Base-by-base conservation (phyloP, 2,113 vertebrate genomes). In the Aphelocoma coerulescens region DNA sequence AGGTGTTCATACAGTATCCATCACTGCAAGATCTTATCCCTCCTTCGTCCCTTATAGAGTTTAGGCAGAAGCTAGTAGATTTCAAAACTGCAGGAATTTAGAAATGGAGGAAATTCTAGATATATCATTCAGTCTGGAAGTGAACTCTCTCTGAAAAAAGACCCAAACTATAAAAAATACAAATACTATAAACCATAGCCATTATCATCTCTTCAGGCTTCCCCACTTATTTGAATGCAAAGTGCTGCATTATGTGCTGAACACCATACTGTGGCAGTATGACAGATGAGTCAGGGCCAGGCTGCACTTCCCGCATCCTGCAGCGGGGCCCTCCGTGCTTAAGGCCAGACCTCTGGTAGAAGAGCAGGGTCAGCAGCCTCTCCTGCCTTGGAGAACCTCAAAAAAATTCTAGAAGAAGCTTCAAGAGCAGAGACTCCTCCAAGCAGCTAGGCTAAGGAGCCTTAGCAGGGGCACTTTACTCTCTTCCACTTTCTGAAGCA, bases 301-400 rank as follows among this genome's bases (percentile, higher is more conserved):
- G 22, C 17, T 12, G 8, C 0, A 0, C 37, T 66, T 12, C 55
- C 19, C 2, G 9, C 15, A 22, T 16, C 16, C 39, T 68, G 39
- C 30, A 54, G 46, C 1, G 0, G 8, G n/a, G n/a, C 17, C 9
- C 41, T 48, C 13, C 1, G 1, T 13, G 71, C 23, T 58, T 30
- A 82, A 39, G 9, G n/a, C 9, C 11, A 46, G 39, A 75, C 24
- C 15, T 69, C 26, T 41, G n/a, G 12, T 35, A 83, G 49, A 30
- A 61, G 1, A 44, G 39, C 12, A 44, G 21, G n/a, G 20, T 16
- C 41, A 76, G n/a, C 69, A 69, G 30, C 30, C 35, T 49, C 33
- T 46, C 16, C 30, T 76, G 28, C n/a, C 48, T 62, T 62, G 63
- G 15, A 76, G 11, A 76, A 55, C 21, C 3, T 27, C 11, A 48